Percentiles rank a stretch among this genome's conserved stretches.
phyloP scores from a whole-genome alignment of 2,113 vertebrate species.

The Cyanoderma ruficeps region DNA sequence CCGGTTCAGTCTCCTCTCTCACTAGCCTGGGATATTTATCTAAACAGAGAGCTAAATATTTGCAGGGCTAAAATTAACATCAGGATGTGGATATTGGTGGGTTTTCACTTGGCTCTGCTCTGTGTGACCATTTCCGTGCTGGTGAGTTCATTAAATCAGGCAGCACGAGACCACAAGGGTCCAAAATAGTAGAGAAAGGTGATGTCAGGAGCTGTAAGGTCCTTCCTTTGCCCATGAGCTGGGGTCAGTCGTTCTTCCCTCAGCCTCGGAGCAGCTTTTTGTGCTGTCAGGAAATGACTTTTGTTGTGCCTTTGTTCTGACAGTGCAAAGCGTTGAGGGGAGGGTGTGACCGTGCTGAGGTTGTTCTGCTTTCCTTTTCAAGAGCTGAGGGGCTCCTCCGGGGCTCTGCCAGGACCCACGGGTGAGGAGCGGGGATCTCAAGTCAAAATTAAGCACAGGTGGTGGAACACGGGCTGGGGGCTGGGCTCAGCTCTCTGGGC shows the following conservation, averaged over 20 bases:
- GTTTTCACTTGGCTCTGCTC: not conserved
- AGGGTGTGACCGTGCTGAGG: accelerated
- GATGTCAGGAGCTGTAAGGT: not conserved
- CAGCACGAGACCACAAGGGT: accelerated
- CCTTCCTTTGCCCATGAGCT: not conserved
- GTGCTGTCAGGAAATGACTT: not conserved
- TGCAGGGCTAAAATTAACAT: not conserved
- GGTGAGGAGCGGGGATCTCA: accelerated
- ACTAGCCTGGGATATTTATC: not conserved
- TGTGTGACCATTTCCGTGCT: not conserved
- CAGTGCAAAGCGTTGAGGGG: not conserved
- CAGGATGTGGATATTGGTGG: not conserved
- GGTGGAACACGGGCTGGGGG: accelerated
- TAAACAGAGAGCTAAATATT: not conserved
- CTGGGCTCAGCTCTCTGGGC: not conserved
- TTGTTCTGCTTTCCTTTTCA: not conserved
- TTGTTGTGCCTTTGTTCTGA: not conserved
- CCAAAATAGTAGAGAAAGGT: not conserved
- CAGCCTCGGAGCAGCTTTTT: not conserved
- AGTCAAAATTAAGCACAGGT: not conserved
- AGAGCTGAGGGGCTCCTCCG: not conserved
- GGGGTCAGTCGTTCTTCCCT: not conserved
- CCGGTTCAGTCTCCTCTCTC: not conserved
- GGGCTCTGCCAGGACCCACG: not conserved
- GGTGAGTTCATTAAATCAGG: not conserved